Evolutionary conservation across 2,888 invertebrate genomes (phyloP).

Genomic region (Nowickia ferox): DNA sequence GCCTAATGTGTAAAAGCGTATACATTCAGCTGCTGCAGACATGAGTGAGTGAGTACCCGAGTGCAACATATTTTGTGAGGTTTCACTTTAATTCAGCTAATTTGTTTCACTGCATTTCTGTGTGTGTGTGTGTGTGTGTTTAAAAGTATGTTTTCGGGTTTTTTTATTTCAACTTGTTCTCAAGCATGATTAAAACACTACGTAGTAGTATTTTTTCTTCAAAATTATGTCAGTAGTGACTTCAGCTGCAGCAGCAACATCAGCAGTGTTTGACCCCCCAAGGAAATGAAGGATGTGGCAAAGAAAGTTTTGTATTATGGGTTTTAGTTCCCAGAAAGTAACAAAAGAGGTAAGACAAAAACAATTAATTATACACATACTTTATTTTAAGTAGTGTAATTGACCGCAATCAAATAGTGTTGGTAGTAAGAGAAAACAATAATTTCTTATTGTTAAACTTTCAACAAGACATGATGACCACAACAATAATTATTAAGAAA

Average conservation of each 20-base stretch:
- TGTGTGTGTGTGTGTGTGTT: constrained; percentile 5
- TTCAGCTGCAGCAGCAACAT: neutral
- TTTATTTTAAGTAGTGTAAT: constrained; percentile 16
- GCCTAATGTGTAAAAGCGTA: constrained; percentile 28
- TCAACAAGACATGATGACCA: neutral
- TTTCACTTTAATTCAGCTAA: constrained; percentile 59
- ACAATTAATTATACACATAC: constrained; percentile 21
- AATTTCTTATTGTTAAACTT: constrained; percentile 11
- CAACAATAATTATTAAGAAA: neutral
- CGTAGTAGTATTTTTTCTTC: constrained; percentile 6
- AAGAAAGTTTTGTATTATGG: constrained; percentile 59
- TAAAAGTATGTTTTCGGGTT: constrained; percentile 31
- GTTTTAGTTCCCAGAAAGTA: constrained; percentile 33
- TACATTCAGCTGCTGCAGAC: neutral
- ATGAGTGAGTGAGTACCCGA: neutral
- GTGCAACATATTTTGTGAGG: constrained; percentile 39
- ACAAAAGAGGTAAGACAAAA: constrained; percentile 34
- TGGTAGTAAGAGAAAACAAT: constrained; percentile 28
- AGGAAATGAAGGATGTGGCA: constrained; percentile 58
- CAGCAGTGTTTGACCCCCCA: constrained; percentile 47
- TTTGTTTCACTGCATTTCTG: constrained; percentile 25
- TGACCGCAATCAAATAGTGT: constrained; percentile 22
- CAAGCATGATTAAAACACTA: constrained; percentile 56
- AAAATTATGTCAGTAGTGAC: constrained; percentile 64
- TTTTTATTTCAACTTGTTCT: constrained; percentile 50